Base-by-base conservation (phyloP, 2,888 invertebrate genomes). In the Apodemia hepburni region DNA sequence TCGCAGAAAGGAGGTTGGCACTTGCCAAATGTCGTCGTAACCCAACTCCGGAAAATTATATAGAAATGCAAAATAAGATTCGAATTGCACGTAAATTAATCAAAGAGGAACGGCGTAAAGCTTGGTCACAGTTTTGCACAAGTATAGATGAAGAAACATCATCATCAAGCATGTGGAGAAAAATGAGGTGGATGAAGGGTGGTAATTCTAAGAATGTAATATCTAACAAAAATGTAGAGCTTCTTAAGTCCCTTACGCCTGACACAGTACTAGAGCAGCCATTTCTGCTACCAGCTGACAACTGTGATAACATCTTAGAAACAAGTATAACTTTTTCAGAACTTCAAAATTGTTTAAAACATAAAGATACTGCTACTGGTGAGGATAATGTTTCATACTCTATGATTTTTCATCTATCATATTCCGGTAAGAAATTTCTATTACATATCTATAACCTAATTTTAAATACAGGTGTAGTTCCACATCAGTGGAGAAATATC, bases 121-220 rank as follows among this genome's bases (percentile, higher is more conserved):
- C n/a, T 18, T 17, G 47, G 29, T 29, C 29, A 29, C 29, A 29
- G 29, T 47, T 47, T 47, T 47, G 47, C 17, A 47, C 15, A n/a
- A 47, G n/a, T 47, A 47, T 47, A n/a, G n/a, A 47, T 17, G 47
- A 17, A 47, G 47, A 47, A 47, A 47, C 47, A 47, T 47, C 47
- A 47, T 15, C 47, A n/a, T 15, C 47, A n/a, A 47, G 17, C 47
- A 47, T 47, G 47, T 47, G 47, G 47, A 47, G n/a, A 47, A 47
- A 17, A 4, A 47, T 47, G 47, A 47, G 17, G 17, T 47, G 47
- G 47, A 47, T 47, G 47, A 47, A 47, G 17, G 47, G 47, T 22
- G 22, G 22, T 22, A 22, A 22, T 22, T 22, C 22, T 22, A 22
- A 22, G 22, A 1, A 22, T 22, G 47, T 47, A 47, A 47, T n/a